Evolutionary conservation across 53 echinoderm and acorn worm species (phyloP).

Genomic region (Mesocentrotus franciscanus): DNA sequence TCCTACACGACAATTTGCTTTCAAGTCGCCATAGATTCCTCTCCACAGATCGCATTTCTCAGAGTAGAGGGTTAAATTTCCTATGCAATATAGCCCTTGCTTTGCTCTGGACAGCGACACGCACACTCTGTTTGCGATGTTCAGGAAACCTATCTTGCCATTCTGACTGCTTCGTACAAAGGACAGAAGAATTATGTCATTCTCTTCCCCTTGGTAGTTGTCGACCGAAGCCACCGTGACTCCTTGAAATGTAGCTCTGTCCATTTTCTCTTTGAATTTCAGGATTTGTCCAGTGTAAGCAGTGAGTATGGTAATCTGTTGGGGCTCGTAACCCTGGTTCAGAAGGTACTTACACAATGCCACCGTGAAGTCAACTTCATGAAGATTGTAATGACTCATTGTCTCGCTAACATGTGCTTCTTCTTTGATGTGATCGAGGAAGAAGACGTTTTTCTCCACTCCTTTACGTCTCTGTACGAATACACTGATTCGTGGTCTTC

Average conservation of each 20-base stretch:
- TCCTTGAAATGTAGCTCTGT: slow-evolving; percentile 75
- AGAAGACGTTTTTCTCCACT: slow-evolving; percentile 79
- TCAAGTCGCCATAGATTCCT: slow-evolving; percentile 61
- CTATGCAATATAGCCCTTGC: slow-evolving; percentile 91
- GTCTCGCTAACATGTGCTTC: slow-evolving; percentile 76
- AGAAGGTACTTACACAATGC: slow-evolving; percentile 81
- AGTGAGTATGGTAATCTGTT: slow-evolving; percentile 88
- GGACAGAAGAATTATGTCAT: slow-evolving; percentile 92
- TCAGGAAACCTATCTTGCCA: slow-evolving; percentile 86
- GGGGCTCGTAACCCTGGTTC: slow-evolving; percentile 78
- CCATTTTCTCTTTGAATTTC: slow-evolving; percentile 76
- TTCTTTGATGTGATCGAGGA: slow-evolving; percentile 74
- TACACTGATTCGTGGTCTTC: slow-evolving; percentile 80
- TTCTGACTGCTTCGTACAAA: slow-evolving; percentile 87
- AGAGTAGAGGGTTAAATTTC: slow-evolving; percentile 75
- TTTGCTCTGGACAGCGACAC: slow-evolving; percentile 92
- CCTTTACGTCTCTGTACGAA: slow-evolving; percentile 73
- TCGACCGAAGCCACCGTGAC: slow-evolving; percentile 83
- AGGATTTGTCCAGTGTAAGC: slow-evolving; percentile 88
- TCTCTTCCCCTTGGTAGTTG: slow-evolving; percentile 97
- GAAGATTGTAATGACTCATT: slow-evolving; percentile 79
- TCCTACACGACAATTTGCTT: slow-evolving; percentile 51
- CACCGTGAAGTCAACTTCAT: slow-evolving; percentile 81
- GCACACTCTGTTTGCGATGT: slow-evolving; percentile 85
- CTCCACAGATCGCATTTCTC: slow-evolving; percentile 71